Evolutionary conservation across 92 coral and sea anemone species (phyloP), one percentile per base, ranked within the genome.

Genomic region (Epizoanthus rinbou): DNA sequence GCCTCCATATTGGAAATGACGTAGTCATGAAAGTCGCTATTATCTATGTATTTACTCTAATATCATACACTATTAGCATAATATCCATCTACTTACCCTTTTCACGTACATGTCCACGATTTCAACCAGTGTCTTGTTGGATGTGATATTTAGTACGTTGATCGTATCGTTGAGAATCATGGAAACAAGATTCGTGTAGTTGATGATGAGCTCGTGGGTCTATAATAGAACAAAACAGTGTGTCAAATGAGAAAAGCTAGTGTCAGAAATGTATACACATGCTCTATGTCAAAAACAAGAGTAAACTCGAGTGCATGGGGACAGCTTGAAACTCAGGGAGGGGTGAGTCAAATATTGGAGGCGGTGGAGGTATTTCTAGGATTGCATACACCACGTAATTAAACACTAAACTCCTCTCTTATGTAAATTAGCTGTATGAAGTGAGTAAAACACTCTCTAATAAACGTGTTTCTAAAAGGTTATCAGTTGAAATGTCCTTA

Each of bases 161-260:
- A 73, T 81, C 5, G 89, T 88, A 64, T 91, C 91, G 59, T 85
- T 87, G 70, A 88, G 23, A 10, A 85, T 22, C 91, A 76, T 80
- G 5, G 89, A 79, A n/a, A 81, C 68, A 25, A 84, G 47, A 64
- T 91, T 89, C 17, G 89, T 85, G 57, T 81, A 43, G 83, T 88
- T 84, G 10, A 74, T 84, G 35, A 88, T 47, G 43, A 73, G 62
- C 43, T 85, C 85, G 85, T 91, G 84, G 23, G 87, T 91, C 79
- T 24, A 8, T 35, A 68, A 37, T 1, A 14, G 0, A 31, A n/a
- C 16, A 67, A 3, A 15, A 3, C 47, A 68, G 5, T 63, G 68
- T 9, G 16, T 7, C 8, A 10, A 50, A 63, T 63, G 31, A 63
- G 68, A 68, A 33, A 68, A 28, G 9, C 50, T 63, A 23, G 13